Conservation (phyloP, 2,113 vertebrate genomes). For the Acanthisitta chloris region DNA sequence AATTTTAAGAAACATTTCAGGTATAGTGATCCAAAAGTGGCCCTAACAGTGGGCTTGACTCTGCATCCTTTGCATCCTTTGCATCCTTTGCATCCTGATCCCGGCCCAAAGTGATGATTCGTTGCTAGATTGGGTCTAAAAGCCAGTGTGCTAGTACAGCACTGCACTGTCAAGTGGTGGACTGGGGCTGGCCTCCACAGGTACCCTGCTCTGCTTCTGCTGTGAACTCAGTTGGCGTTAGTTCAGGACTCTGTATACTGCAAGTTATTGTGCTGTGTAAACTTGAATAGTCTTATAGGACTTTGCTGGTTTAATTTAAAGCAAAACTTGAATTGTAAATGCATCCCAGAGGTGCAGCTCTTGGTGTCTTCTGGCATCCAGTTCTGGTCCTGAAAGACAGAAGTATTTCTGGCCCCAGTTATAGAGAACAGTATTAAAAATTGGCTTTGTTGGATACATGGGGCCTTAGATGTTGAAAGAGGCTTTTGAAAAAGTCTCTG, state of each 20-base stretch:
- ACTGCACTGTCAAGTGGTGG: accelerated
- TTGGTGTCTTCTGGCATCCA: background rate
- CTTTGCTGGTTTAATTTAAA: background rate
- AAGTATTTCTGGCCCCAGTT: background rate
- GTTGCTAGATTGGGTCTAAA: background rate
- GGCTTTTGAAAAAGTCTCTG: background rate
- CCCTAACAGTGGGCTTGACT: background rate
- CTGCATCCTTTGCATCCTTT: background rate
- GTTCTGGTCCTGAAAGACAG: background rate
- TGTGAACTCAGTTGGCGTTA: background rate
- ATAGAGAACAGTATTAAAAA: background rate
- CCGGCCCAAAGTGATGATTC: accelerated
- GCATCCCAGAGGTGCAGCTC: background rate
- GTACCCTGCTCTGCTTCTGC: background rate
- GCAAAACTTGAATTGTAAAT: background rate
- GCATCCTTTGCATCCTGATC: background rate
- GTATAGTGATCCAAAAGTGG: background rate
- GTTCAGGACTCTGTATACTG: background rate
- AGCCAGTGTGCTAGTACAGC: background rate
- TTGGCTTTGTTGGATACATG: background rate
- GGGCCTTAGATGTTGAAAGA: background rate
- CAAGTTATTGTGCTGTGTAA: background rate
- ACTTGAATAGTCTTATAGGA: background rate
- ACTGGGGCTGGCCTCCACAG: background rate
- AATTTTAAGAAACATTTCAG: slow-evolving; percentile 25